Percentiles rank a stretch among this genome's conserved stretches.
Conservation (phyloP, 2,888 invertebrate genomes). For the Biston betularia region DNA sequence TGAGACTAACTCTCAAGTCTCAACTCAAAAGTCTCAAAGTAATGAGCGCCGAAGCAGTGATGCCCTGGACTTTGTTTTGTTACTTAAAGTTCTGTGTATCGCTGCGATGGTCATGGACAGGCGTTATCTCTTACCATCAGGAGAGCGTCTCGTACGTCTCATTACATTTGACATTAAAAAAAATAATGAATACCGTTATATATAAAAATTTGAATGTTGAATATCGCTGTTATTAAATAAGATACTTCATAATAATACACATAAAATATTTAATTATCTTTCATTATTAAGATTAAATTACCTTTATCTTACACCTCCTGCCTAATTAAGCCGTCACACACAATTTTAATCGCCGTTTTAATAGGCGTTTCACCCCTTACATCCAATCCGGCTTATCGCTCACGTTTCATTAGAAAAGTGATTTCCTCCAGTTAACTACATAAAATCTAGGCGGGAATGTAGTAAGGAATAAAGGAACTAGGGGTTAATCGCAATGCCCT, state of each 20-base stretch:
- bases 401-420: conserved; percentile 66
- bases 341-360: conserved; percentile 30
- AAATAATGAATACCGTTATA: background rate
- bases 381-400: conserved; percentile 44
- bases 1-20: too few species aligned
- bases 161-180: too few species aligned
- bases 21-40: too few species aligned
- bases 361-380: conserved; percentile 34
- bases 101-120: too few species aligned
- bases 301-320: conserved; percentile 23
- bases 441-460: conserved; percentile 45
- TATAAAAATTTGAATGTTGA: background rate
- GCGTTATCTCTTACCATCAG: too few species aligned
- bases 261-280: background rate
- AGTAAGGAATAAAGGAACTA: background rate
- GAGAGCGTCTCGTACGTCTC: too few species aligned
- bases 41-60: too few species aligned
- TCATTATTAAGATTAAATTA: conserved; percentile 18
- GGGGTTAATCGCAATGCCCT: background rate
- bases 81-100: too few species aligned
- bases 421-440: conserved; percentile 70
- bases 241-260: background rate
- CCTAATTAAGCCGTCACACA: conserved; percentile 39
- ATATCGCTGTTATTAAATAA: background rate
- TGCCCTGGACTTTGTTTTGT: too few species aligned